Evolutionary conservation across 1,140 invertebrate species (phyloP), one percentile per base, ranked within the genome.

Genomic region (Diachasma alloeum): DNA sequence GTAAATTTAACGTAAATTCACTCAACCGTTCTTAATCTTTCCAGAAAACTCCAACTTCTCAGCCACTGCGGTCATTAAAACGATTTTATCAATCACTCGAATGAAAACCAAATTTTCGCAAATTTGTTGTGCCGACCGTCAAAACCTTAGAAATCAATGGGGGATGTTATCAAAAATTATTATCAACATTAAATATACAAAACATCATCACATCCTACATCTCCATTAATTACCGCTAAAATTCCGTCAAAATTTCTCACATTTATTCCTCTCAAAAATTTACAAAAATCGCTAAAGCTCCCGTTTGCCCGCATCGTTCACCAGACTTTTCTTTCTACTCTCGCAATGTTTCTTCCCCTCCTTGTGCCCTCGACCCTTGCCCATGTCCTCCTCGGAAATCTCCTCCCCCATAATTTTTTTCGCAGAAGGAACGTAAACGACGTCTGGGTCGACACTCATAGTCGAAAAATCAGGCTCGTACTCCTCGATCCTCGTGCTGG

Each of bases 381-480:
- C 2, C 48, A 46, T 59, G 22, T 70, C 77, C 69, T 77, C 68
- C 48, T 19, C 26, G 15, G 24, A 26, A 56, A 48, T 37, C 9
- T 75, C 44, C n/a, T 73, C 31, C 8, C 9, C 63, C 11, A 46
- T 67, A 1, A 8, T 0, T 42, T 53, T 42, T 59, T 78, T 39
- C 73, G 79, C 79, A 0, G 84, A 85, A 8, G 84, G 84, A 10
- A 85, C 81, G 59, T 85, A 85, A 76, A 82, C 82, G 5, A 83
- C 44, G 17, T 85, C 81, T n/a, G 84, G 83, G 39, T 85, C 81
- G 80, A 82, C 84, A 0, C 74, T 59, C 63, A 83, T 85, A 8
- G 80, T 80, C 5, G 83, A 53, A 75, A 84, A 85, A 37, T 84
- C 78, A 6, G 84, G 84, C n/a, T 85, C 71, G 53, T 85, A 85